Percentiles rank a stretch among this genome's conserved stretches.
Conservation (phyloP, 2,888 invertebrate species). For the Himalopsyche tibetana region DNA sequence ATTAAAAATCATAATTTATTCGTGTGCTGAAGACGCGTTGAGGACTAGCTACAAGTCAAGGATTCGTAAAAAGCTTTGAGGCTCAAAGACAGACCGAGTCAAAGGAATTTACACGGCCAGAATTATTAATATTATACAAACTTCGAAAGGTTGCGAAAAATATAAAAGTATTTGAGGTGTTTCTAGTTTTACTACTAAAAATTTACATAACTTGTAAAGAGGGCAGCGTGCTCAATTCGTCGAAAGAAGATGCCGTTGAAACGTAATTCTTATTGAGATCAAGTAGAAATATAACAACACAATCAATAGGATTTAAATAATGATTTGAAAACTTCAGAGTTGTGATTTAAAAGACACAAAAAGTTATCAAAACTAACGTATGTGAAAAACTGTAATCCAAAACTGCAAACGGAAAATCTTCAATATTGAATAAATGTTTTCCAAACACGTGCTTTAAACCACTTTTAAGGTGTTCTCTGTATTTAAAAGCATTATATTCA, state of each 20-base stretch:
- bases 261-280: too few relatives aligned
- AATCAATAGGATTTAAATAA: too few relatives aligned
- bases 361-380: too few relatives aligned
- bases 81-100: constrained; percentile 25
- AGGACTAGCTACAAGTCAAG: constrained; percentile 20
- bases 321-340: too few relatives aligned
- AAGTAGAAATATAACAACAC: too few relatives aligned
- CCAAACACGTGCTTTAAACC: too few relatives aligned
- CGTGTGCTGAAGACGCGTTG: constrained; percentile 16
- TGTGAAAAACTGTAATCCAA: too few relatives aligned
- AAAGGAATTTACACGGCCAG: constrained; percentile 27
- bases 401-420: too few relatives aligned
- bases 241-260: background rate
- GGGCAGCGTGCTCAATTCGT: background rate
- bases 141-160: background rate
- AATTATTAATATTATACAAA: constrained; percentile 37
- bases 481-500: too few relatives aligned
- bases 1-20: constrained; percentile 41
- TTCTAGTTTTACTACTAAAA: constrained; percentile 1
- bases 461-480: too few relatives aligned
- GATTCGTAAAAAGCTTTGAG: constrained; percentile 22
- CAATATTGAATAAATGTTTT: too few relatives aligned
- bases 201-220: constrained; percentile 8
- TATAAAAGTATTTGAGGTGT: constrained; percentile 16
- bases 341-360: too few relatives aligned